Evolutionary conservation across 2,888 invertebrate species (phyloP).

Genomic region (Iselma pallidipennis): DNA sequence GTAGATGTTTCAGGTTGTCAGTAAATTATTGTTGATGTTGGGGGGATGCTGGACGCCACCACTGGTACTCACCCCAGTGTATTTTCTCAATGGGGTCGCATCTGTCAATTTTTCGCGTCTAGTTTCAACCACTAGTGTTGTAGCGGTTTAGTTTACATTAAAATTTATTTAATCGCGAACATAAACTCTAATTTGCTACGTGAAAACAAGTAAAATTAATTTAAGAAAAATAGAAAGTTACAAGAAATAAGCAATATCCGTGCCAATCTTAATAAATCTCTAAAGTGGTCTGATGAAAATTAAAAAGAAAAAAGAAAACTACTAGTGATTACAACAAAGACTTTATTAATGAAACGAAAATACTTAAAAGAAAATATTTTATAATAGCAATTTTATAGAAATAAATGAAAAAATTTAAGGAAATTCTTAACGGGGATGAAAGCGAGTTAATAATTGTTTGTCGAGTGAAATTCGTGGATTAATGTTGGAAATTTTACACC

Average conservation of each 20-base stretch:
- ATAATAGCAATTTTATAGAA: too few species aligned
- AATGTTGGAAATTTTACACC: neutral
- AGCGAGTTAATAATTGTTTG: neutral
- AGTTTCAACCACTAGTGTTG: constrained; percentile 43
- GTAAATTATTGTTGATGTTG: neutral
- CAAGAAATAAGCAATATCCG: neutral
- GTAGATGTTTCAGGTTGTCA: neutral
- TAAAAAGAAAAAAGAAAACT: neutral
- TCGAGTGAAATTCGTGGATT: neutral
- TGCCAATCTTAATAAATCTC: neutral
- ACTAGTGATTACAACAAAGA: neutral
- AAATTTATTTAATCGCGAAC: constrained; percentile 23
- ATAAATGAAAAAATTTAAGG: too few species aligned
- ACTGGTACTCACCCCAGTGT: constrained; percentile 46
- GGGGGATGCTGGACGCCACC: constrained; percentile 40
- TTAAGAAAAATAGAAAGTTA: neutral
- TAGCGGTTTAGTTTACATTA: constrained; percentile 41
- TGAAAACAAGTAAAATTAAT: neutral
- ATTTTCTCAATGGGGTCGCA: constrained; percentile 52
- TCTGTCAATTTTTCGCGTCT: constrained; percentile 56
- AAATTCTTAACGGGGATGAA: neutral
- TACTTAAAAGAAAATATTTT: too few species aligned
- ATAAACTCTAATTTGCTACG: neutral
- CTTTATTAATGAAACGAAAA: too few species aligned
- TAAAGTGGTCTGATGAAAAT: neutral